Percentiles rank a stretch among this genome's conserved stretches.
Conservation (phyloP, 2,888 invertebrate species). For the Bugulina stolonifera region DNA sequence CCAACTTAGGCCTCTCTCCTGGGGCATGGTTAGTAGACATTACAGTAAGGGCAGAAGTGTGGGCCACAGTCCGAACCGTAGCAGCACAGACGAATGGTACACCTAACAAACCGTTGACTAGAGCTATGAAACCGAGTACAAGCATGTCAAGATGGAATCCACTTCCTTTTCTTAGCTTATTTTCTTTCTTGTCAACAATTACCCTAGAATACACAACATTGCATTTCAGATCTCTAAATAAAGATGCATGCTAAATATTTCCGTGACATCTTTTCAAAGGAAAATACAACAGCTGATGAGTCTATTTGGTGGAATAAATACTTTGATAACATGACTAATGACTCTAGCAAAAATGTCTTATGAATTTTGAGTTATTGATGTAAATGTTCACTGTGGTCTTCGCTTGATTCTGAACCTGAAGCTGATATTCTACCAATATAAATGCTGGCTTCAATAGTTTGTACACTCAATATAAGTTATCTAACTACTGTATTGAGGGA, state of each 20-base stretch:
- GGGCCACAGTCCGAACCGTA: constrained; percentile 92
- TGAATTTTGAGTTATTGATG: too few relatives aligned
- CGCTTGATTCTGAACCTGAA: too few relatives aligned
- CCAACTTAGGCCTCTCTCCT: constrained; percentile 90
- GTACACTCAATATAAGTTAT: too few relatives aligned
- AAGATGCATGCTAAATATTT: too few relatives aligned
- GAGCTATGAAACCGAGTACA: constrained; percentile 75
- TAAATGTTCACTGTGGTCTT: too few relatives aligned
- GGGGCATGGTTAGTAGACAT: constrained; percentile 96
- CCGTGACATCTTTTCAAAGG: too few relatives aligned
- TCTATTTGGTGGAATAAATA: background rate
- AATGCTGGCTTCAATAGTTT: too few relatives aligned
- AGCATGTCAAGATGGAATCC: constrained; percentile 94
- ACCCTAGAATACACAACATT: constrained; percentile 57
- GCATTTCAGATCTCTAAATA: too few relatives aligned
- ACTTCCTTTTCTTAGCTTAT: constrained; percentile 88
- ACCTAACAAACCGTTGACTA: constrained; percentile 84
- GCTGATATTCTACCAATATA: too few relatives aligned
- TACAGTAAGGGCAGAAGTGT: constrained; percentile 88
- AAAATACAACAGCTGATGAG: background rate
- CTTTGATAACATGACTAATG: background rate
- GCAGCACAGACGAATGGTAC: constrained; percentile 80
- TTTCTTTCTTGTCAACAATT: constrained; percentile 95
- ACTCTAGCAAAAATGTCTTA: too few relatives aligned
- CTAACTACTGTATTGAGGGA: too few relatives aligned